Percentiles rank a stretch among this genome's conserved stretches.
These are phyloP conservation scores for Bombus ignitus DNA, from an alignment of 1,140 invertebrate genomes.

Conservation along the genomic window DNA sequence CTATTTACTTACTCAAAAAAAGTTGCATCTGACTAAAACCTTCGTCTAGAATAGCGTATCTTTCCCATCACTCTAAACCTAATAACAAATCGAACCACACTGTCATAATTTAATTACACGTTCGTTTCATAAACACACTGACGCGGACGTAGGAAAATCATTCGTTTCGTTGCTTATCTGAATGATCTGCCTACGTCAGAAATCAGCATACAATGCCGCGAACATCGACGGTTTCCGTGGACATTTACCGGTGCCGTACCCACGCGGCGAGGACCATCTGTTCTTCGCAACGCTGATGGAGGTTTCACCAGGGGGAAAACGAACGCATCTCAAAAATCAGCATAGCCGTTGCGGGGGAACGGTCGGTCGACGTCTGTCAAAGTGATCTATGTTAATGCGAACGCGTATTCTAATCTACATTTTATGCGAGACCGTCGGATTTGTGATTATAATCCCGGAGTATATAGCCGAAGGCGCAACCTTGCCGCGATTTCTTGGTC, in stretches of 20 bases:
- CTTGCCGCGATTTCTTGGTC: slow-evolving; percentile 22
- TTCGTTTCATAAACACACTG: too few species aligned
- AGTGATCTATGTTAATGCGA: slow-evolving; percentile 63
- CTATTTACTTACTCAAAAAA: too few species aligned
- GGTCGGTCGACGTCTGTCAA: slow-evolving; percentile 36
- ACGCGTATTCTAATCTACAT: slow-evolving; percentile 66
- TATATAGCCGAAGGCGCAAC: slow-evolving; percentile 39
- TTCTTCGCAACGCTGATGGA: neutral
- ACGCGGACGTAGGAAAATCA: neutral
- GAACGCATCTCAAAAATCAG: slow-evolving; percentile 5
- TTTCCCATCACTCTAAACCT: too few species aligned
- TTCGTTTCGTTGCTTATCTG: neutral
- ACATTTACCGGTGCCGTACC: slow-evolving; percentile 5
- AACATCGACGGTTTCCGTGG: slow-evolving; percentile 31
- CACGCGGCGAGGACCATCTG: slow-evolving; percentile 12
- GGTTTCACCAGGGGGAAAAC: slow-evolving; percentile 1
- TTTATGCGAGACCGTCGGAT: slow-evolving; percentile 60
- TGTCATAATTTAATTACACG: too few species aligned
- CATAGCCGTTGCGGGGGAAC: neutral
- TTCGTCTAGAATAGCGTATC: too few species aligned
- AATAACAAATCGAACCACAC: neutral
- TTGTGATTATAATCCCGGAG: slow-evolving; percentile 66
- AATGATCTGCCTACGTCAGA: neutral
- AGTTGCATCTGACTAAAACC: too few species aligned
- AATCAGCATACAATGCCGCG: slow-evolving; percentile 49